Conservation (phyloP, 2,797 vertebrate species). For the Pangasius macronema region DNA sequence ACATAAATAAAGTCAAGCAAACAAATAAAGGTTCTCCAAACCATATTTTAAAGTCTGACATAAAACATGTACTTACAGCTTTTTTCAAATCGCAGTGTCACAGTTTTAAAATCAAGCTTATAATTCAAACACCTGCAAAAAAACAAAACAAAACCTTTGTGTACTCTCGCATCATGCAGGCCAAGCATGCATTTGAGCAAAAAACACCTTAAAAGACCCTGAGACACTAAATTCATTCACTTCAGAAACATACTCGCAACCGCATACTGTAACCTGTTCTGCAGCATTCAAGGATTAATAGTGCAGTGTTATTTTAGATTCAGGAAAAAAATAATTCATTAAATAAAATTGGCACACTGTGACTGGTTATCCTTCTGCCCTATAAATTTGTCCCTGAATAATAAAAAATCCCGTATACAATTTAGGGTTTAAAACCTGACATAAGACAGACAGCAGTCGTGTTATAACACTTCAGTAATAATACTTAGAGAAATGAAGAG, state of each 20-base stretch:
- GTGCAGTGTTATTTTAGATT: conserved; percentile 8
- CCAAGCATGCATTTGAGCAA: conserved; percentile 12
- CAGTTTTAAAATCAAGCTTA: conserved; percentile 23
- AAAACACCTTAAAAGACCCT: conserved; percentile 17
- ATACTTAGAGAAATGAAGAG: background rate
- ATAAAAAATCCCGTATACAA: conserved; percentile 6
- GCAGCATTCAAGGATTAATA: conserved; percentile 16
- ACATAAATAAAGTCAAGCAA: background rate
- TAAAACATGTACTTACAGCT: background rate
- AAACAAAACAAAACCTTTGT: background rate
- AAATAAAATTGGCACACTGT: background rate
- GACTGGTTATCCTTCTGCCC: conserved; percentile 1
- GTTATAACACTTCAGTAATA: background rate
- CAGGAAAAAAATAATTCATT: background rate
- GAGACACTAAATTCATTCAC: conserved; percentile 22
- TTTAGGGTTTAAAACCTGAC: conserved; percentile 9
- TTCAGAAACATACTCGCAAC: conserved; percentile 25
- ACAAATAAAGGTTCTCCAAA: background rate
- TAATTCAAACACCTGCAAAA: background rate
- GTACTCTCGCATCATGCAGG: background rate
- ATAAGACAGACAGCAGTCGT: background rate
- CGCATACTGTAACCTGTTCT: background rate
- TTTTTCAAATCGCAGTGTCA: background rate
- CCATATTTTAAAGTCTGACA: background rate
- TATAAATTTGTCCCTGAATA: conserved; percentile 17